Percentiles rank a stretch among this genome's conserved stretches.
These are phyloP conservation scores for Drosophila pandora DNA, from an alignment of 1,140 invertebrate species.

Conservation along the genomic window DNA sequence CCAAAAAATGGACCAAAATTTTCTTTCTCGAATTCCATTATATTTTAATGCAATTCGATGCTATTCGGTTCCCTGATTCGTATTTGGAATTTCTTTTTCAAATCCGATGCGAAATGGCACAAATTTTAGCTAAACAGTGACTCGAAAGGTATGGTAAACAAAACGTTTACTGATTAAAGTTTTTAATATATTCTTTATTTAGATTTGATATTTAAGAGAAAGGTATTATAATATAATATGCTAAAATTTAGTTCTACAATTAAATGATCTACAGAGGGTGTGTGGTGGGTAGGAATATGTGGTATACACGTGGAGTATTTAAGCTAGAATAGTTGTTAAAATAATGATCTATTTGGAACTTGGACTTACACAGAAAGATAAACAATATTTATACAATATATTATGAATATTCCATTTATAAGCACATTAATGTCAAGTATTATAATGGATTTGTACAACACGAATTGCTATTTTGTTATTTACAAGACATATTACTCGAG, in stretches of 20 bases:
- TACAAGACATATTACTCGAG: constrained; percentile 48
- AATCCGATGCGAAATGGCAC: too few species aligned
- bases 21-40: too few species aligned
- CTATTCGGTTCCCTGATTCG: background rate
- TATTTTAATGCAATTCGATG: too few species aligned
- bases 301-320: constrained; percentile 42
- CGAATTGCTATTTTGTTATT: constrained; percentile 59
- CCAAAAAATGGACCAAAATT: too few species aligned
- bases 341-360: constrained; percentile 21
- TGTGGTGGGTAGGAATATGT: constrained; percentile 28
- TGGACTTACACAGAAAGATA: constrained; percentile 42
- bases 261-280: constrained; percentile 56
- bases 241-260: constrained; percentile 31
- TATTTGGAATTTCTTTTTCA: too few species aligned
- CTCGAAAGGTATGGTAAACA: background rate
- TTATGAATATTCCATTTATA: background rate
- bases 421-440: constrained; percentile 26
- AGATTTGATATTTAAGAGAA: constrained; percentile 38
- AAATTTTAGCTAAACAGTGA: too few species aligned
- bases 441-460: constrained; percentile 63
- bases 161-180: background rate
- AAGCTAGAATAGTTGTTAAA: constrained; percentile 48
- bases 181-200: constrained; percentile 49
- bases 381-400: constrained; percentile 40
- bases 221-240: constrained; percentile 45